A percentile compares a stretch with the other conserved stretches of the same genome.
phyloP scores from a whole-genome alignment of 2,888 invertebrate species.

The Hirtodrosophila duncani region DNA sequence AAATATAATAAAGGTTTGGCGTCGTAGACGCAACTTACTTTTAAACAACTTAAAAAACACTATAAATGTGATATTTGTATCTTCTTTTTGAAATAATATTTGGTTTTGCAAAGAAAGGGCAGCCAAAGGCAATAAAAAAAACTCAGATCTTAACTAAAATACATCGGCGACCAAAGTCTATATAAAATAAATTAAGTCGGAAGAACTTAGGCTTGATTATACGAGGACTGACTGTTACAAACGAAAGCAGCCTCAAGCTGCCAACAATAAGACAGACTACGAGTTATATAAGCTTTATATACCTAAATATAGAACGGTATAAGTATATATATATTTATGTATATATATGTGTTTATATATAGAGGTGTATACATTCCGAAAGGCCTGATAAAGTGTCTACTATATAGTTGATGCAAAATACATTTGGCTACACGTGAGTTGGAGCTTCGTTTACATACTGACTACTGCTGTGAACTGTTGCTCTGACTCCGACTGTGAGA shows the following conservation, averaged over 20 bases:
- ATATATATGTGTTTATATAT: no score
- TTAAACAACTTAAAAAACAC: constrained; percentile 59
- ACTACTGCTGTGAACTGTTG: not conserved
- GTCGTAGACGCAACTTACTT: constrained; percentile 11
- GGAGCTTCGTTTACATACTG: constrained; percentile 25
- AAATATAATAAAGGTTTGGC: constrained; percentile 22
- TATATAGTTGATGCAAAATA: constrained; percentile 49
- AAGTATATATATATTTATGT: constrained; percentile 19
- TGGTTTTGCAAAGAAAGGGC: constrained; percentile 63
- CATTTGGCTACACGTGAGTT: constrained; percentile 64
- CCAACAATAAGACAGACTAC: no score
- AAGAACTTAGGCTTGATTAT: constrained; percentile 30
- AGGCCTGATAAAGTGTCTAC: constrained; percentile 53
- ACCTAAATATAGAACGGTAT: constrained; percentile 38
- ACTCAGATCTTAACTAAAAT: constrained; percentile 12
- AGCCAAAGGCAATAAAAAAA: constrained; percentile 39
- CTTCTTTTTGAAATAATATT: constrained; percentile 53
- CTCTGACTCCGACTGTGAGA: constrained; percentile 51
- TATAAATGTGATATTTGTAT: constrained; percentile 37
- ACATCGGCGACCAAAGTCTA: constrained; percentile 17
- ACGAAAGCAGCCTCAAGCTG: no score
- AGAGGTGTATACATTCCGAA: constrained; percentile 55
- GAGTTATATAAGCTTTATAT: no score
- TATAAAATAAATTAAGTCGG: constrained; percentile 9
- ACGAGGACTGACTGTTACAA: no score